Conservation (phyloP, 2,113 vertebrate species). For the Mustelus asterias region DNA sequence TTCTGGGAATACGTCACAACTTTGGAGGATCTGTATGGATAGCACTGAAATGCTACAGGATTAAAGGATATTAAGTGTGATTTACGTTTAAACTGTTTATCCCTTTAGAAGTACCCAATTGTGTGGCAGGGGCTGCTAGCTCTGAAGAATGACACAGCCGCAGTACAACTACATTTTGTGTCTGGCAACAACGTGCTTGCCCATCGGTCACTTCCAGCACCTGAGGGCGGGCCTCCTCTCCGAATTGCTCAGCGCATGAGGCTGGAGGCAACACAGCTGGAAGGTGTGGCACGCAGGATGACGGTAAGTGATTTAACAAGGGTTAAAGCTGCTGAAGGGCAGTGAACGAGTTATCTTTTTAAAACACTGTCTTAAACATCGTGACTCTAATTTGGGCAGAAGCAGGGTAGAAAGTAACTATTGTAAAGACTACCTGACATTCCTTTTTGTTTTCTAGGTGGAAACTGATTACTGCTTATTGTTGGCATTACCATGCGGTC, state of each 20-base stretch:
- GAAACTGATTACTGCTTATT: slow-evolving; percentile 94
- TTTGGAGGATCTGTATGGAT: neutral
- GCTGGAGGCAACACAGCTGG: slow-evolving; percentile 85
- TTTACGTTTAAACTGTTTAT: slow-evolving; percentile 15
- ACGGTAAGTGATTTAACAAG: slow-evolving; percentile 61
- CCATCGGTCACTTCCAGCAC: slow-evolving; percentile 83
- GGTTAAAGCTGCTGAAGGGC: neutral
- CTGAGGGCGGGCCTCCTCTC: slow-evolving; percentile 82
- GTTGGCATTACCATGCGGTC: slow-evolving; percentile 88
- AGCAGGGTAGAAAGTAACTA: neutral
- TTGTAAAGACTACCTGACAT: neutral
- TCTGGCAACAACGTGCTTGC: slow-evolving; percentile 90
- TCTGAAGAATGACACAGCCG: slow-evolving; percentile 91
- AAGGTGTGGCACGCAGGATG: slow-evolving; percentile 90
- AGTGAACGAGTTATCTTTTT: neutral
- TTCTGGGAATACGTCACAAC: neutral
- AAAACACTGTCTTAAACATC: neutral
- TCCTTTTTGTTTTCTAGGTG: slow-evolving; percentile 60
- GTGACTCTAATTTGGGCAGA: neutral
- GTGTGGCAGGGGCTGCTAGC: slow-evolving; percentile 96
- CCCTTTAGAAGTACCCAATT: slow-evolving; percentile 86
- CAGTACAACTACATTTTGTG: slow-evolving; percentile 94
- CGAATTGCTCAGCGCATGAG: slow-evolving; percentile 96
- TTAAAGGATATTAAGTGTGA: neutral
- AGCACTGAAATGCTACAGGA: neutral